These are phyloP conservation scores for Drosophila mulleri DNA, from an alignment of 2,888 invertebrate genomes.

Conservation along the genomic window DNA sequence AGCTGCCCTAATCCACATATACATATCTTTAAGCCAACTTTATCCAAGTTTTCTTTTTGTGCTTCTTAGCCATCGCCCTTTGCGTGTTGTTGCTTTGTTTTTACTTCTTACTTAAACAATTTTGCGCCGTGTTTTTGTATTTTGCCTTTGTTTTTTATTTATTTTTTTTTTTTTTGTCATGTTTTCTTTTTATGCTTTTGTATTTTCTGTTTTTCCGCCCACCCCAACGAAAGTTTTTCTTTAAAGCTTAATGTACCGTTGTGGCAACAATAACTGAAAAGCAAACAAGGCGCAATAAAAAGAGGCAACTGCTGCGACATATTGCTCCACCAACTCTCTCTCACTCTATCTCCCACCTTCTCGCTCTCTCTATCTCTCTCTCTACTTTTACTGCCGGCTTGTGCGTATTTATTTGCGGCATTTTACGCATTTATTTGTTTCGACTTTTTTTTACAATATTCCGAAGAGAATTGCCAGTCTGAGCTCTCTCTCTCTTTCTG, in stretches of 20 bases:
- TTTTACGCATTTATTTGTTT: constrained; percentile 82
- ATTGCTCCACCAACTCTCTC: constrained; percentile 40
- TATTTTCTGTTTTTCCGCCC: constrained; percentile 18
- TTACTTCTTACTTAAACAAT: constrained; percentile 59
- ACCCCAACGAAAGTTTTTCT: constrained; percentile 52
- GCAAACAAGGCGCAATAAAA: constrained; percentile 71
- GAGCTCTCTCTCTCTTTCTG: background rate
- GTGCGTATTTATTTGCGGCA: constrained; percentile 80
- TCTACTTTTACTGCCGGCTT: constrained; percentile 29
- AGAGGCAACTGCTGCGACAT: constrained; percentile 78
- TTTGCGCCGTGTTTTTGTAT: constrained; percentile 49
- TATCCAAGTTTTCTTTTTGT: constrained; percentile 26
- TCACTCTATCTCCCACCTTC: background rate
- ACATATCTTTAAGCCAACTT: constrained; percentile 56
- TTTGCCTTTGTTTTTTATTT: constrained; percentile 19
- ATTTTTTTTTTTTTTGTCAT: background rate
- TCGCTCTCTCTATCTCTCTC: background rate
- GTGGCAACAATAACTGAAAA: constrained; percentile 74
- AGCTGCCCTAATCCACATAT: constrained; percentile 29
- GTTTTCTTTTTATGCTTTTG: constrained; percentile 17
- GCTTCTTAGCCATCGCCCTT: background rate
- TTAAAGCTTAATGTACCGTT: constrained; percentile 82
- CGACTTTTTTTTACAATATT: constrained; percentile 66
- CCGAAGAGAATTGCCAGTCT: constrained; percentile 10
- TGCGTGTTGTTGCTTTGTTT: constrained; percentile 41